Evolutionary conservation across 2,888 invertebrate species (phyloP).

Genomic region (Parapristionchus giblindavisi): DNA sequence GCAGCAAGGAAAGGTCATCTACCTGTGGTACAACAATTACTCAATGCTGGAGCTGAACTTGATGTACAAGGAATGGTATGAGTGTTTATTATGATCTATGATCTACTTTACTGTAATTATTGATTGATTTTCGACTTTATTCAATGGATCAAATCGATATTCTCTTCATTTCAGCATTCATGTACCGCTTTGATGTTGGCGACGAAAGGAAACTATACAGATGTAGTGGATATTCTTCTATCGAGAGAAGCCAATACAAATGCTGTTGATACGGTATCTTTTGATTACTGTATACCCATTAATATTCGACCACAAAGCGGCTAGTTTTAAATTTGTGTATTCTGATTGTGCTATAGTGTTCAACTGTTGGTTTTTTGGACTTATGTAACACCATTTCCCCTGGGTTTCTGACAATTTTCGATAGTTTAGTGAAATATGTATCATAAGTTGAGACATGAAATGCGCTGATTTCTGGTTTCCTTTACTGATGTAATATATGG

Average conservation of each 20-base stretch:
- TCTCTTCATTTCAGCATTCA: slow-evolving; percentile 81
- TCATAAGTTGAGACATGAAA: too few species aligned
- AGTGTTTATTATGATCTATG: slow-evolving; percentile 39
- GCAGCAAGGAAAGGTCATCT: slow-evolving; percentile 82
- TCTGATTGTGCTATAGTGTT: background rate
- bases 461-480: too few species aligned
- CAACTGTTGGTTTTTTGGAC: too few species aligned
- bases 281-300: too few species aligned
- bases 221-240: slow-evolving; percentile 88
- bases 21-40: slow-evolving; percentile 83
- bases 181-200: slow-evolving; percentile 91
- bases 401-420: background rate
- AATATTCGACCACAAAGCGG: too few species aligned
- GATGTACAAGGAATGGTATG: slow-evolving; percentile 88
- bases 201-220: slow-evolving; percentile 89
- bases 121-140: too few species aligned
- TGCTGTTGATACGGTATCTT: slow-evolving; percentile 82
- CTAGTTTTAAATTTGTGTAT: background rate
- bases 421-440: too few species aligned
- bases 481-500: too few species aligned
- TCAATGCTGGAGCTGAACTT: slow-evolving; percentile 86
- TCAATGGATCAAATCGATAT: too few species aligned
- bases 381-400: background rate
- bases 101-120: background rate
- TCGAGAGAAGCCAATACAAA: slow-evolving; percentile 97